Base-by-base conservation (phyloP, 2,888 invertebrate species). In the Meandrusa payeni region DNA sequence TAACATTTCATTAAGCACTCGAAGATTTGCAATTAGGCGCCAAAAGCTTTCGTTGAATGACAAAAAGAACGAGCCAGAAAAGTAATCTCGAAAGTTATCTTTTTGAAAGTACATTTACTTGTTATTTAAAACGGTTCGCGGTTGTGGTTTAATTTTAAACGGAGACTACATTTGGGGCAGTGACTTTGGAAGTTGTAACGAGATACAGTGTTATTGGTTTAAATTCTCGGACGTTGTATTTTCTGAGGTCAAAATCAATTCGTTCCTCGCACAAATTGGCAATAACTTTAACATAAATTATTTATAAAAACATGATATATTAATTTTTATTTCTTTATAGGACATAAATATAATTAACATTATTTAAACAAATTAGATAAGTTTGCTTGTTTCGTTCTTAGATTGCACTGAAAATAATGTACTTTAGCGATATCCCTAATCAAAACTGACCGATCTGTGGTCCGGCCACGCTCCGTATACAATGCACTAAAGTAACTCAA, bases 41-140 rank as follows among this genome's bases (percentile, higher is more conserved):
- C 19, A 12, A 28, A 27, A 22, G 20, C 28, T 20, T 19, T 38
- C 12, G 15, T 7, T 17, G 11, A 32, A 11, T 4, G 20, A 28
- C 19, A 12, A 5, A 38, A 28, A 5, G n/a, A 38, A 22, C 28
- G 12, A 3, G n/a, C 17, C 9, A 20, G 10, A 26, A 31, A 40
- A 12, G 31, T 15, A 9, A 32, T 42, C 22, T 37, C 13, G 20
- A 9, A 32, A 36, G 15, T 43, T 43, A 43, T 37, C 42, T 43
- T 31, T 10, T 13, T 24, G 12, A 37, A 43, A 43, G 37, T 43
- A 26, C 42, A 31, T 43, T 43, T 37, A 31, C 42, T 31, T 37
- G 42, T 43, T 29, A 37, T 43, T 43, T 31, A 43, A 42, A 42
- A 29, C 42, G 36, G 13, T 43, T 31, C 12, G 37, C 13, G 13